Conservation (phyloP, 2,888 invertebrate genomes). For the Rotaria magnacalcarata region DNA sequence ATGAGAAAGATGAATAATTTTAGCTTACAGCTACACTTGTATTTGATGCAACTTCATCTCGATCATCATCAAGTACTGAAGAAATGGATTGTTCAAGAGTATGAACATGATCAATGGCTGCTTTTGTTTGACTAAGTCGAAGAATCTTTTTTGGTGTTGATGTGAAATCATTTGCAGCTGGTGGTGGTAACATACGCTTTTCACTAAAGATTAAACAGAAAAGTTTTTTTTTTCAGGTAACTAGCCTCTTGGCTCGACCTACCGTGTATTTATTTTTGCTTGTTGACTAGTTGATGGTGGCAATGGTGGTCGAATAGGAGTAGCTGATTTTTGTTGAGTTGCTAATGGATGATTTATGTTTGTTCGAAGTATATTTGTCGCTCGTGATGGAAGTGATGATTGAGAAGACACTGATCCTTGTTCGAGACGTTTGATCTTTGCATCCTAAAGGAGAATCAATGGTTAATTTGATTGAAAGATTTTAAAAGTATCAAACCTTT, state of each 20-base stretch:
- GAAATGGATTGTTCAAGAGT: constrained; percentile 5
- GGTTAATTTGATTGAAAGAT: not conserved
- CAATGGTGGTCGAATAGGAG: not conserved
- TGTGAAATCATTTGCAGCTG: not conserved
- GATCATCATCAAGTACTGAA: constrained; percentile 5
- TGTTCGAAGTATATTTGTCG: not conserved
- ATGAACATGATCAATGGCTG: constrained; percentile 1
- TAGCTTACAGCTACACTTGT: not conserved
- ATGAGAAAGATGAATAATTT: not conserved
- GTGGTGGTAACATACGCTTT: constrained; percentile 13
- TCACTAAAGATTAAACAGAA: not conserved
- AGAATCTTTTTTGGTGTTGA: not conserved
- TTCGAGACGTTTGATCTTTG: constrained; percentile 21
- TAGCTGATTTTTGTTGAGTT: not conserved
- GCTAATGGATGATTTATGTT: not conserved
- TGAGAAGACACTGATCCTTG: not conserved
- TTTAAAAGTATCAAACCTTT: not conserved
- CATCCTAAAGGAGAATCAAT: not conserved
- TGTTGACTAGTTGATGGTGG: not conserved
- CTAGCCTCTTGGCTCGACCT: not conserved
- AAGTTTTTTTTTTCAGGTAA: not conserved
- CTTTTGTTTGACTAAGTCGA: constrained; percentile 11
- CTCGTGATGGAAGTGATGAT: not conserved
- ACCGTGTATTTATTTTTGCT: not conserved
- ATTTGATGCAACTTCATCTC: constrained; percentile 11